These are phyloP conservation scores for Heterotis niloticus DNA, from an alignment of 2,113 vertebrate genomes.

Conservation along the genomic window DNA sequence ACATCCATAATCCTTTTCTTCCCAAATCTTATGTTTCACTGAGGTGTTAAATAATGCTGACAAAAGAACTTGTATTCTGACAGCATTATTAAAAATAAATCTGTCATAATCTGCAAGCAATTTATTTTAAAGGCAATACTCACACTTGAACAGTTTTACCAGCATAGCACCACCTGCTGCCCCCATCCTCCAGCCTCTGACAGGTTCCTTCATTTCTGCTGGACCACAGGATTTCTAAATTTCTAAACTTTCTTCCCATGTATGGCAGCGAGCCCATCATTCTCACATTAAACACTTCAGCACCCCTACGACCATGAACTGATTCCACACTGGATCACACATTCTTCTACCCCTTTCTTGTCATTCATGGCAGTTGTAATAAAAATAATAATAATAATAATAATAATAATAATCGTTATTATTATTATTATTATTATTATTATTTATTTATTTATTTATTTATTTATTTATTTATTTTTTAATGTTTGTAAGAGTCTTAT, in stretches of 20 bases:
- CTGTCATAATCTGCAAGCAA: background rate
- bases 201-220: slow-evolving; percentile 39
- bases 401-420: no score
- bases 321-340: no score
- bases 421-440: no score
- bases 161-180: background rate
- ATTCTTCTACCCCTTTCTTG: no score
- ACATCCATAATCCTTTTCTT: slow-evolving; percentile 49
- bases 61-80: slow-evolving; percentile 33
- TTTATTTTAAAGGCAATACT: background rate
- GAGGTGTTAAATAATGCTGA: slow-evolving; percentile 51
- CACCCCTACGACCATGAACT: background rate
- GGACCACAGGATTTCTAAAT: slow-evolving; percentile 34
- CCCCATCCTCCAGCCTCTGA: background rate
- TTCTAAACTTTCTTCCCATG: no score
- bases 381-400: no score
- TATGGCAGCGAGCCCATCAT: slow-evolving; percentile 71
- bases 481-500: no score
- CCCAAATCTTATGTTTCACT: slow-evolving; percentile 44
- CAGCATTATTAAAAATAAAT: background rate
- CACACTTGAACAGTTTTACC: background rate
- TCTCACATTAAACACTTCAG: slow-evolving; percentile 68
- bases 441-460: no score
- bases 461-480: no score
- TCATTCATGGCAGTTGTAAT: no score